Percentiles rank a stretch among this genome's conserved stretches.
Evolutionary conservation across 2,888 invertebrate species (phyloP).

Genomic region (Agriopis leucophaearia): DNA sequence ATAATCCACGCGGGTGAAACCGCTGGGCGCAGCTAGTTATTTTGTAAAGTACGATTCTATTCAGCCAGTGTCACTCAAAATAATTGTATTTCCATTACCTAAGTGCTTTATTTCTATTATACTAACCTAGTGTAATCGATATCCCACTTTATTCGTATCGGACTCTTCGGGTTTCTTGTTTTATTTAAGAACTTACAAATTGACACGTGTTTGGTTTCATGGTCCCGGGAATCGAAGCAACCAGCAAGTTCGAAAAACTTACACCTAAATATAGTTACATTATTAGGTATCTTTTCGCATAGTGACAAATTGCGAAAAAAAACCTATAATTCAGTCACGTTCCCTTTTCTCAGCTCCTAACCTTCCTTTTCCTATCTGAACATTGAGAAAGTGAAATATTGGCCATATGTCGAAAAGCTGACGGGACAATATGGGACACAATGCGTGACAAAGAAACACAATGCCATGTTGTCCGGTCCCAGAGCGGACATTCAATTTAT

Average conservation of each 20-base stretch:
- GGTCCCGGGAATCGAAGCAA: too few relatives aligned
- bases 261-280: neutral
- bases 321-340: conserved; percentile 21
- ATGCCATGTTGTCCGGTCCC: conserved; percentile 69
- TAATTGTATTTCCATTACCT: conserved; percentile 18
- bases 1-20: too few relatives aligned
- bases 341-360: conserved; percentile 7
- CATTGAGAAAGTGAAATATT: conserved; percentile 66
- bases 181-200: neutral
- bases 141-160: neutral
- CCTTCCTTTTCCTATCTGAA: conserved; percentile 1
- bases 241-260: too few relatives aligned
- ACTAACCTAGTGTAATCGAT: conserved; percentile 53
- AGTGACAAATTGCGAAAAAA: conserved; percentile 1
- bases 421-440: conserved; percentile 33
- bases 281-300: neutral
- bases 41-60: neutral
- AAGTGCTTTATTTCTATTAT: conserved; percentile 40
- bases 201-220: too few relatives aligned
- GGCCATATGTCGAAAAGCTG: conserved; percentile 70
- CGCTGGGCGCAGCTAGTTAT: neutral
- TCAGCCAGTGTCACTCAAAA: neutral
- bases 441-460: conserved; percentile 56
- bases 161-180: neutral
- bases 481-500: conserved; percentile 80